Evolutionary conservation across 2,797 vertebrate genomes (phyloP).

Genomic region (Psittacula derbiana): DNA sequence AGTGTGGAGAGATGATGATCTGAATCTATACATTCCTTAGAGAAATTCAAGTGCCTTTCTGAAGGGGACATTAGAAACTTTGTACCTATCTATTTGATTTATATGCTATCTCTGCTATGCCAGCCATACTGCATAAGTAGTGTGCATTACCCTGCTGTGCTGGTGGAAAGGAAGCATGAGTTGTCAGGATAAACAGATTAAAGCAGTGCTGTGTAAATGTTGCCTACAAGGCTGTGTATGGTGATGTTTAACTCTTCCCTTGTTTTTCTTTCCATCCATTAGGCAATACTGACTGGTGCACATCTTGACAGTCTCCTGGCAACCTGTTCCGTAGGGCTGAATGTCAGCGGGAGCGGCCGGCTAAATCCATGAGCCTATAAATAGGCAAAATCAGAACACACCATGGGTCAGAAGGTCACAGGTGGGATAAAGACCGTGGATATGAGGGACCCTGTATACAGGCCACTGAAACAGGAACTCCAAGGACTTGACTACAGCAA

Average conservation of each 20-base stretch:
- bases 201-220: background rate
- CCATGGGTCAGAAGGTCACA: constrained; percentile 98
- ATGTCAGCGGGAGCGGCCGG: constrained; percentile 51
- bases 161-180: background rate
- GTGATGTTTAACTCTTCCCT: constrained; percentile 20
- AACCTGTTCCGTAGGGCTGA: constrained; percentile 18
- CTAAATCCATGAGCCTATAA: constrained; percentile 55
- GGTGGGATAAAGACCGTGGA: constrained; percentile 98
- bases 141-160: background rate
- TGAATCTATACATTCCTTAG: background rate
- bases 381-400: constrained; percentile 51
- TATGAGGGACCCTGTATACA: constrained; percentile 93
- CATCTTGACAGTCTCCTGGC: constrained; percentile 38
- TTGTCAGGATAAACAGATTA: background rate
- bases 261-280: constrained; percentile 55
- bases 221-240: background rate
- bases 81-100: background rate
- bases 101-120: background rate
- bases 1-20: background rate
- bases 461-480: constrained; percentile 91
- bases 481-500: constrained; percentile 92
- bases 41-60: background rate
- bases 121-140: background rate
- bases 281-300: constrained; percentile 67
- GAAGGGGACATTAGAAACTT: background rate